phyloP scores from a whole-genome alignment of 2,888 invertebrate genomes.

The Drosophila neotestacea region DNA sequence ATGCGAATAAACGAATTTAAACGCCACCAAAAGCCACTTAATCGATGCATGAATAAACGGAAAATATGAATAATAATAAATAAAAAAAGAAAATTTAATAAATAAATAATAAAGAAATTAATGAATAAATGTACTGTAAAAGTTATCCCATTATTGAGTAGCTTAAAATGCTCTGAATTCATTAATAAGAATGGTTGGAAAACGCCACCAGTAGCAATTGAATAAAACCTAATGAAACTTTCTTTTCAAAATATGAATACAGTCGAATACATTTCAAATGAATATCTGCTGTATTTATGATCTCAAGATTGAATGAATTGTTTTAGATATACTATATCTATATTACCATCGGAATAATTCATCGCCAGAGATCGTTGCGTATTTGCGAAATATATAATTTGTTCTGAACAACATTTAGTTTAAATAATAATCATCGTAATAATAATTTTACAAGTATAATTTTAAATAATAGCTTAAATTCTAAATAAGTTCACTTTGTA shows the following conservation, averaged over 20 bases:
- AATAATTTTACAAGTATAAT: conserved; percentile 6
- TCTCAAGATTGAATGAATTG: conserved; percentile 32
- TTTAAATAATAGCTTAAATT: conserved; percentile 45
- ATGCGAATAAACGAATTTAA: not conserved
- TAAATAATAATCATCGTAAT: not conserved
- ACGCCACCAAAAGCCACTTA: not conserved
- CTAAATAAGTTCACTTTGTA: conserved; percentile 75
- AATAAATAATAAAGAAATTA: not conserved
- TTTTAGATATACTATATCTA: not conserved
- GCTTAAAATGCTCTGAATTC: not conserved
- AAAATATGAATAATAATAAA: not conserved
- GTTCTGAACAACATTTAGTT: conserved; percentile 27
- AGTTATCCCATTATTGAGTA: not conserved
- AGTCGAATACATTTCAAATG: not conserved
- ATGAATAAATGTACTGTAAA: not conserved
- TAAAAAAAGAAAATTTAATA: not conserved
- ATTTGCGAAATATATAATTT: conserved; percentile 21
- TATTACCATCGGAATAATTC: conserved; percentile 28
- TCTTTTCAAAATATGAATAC: not conserved
- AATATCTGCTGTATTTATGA: conserved; percentile 6
- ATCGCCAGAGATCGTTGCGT: conserved; percentile 54
- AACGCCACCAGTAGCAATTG: conserved; percentile 5
- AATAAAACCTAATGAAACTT: conserved; percentile 1
- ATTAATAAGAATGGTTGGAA: not conserved
- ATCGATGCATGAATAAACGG: not conserved